Percentiles rank a stretch among this genome's conserved stretches.
phyloP scores from a whole-genome alignment of 2,888 invertebrate genomes.

The Oligia fasciuncula region DNA sequence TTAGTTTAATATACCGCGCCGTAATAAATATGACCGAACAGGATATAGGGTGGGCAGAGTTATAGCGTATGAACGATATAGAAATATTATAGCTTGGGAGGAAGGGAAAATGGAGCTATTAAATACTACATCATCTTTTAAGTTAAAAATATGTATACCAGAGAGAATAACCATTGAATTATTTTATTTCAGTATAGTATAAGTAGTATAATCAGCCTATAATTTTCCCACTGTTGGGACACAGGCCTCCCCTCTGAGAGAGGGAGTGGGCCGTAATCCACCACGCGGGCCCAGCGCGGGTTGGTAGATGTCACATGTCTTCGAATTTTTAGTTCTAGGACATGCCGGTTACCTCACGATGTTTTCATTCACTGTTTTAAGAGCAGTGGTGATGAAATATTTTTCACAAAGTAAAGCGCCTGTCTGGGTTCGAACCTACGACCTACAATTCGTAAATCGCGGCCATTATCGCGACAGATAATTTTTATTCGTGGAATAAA shows the following conservation, averaged over 20 bases:
- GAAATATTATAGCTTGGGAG: conserved; percentile 34
- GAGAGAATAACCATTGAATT: background rate
- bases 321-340: background rate
- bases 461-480: too few relatives aligned
- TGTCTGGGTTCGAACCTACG: too few relatives aligned
- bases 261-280: background rate
- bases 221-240: too few relatives aligned
- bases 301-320: background rate
- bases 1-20: conserved; percentile 53
- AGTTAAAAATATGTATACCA: background rate
- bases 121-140: conserved; percentile 3
- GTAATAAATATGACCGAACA: conserved; percentile 58
- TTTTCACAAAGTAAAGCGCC: too few relatives aligned
- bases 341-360: too few relatives aligned
- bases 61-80: conserved; percentile 41
- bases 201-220: too few relatives aligned
- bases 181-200: background rate
- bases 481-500: too few relatives aligned
- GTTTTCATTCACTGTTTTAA: background rate
- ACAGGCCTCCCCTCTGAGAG: background rate
- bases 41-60: conserved; percentile 53
- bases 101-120: conserved; percentile 14
- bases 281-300: background rate
- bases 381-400: too few relatives aligned
- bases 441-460: too few relatives aligned